Conservation (phyloP, 2,888 invertebrate species). For the Ichneumoninae sp. region DNA sequence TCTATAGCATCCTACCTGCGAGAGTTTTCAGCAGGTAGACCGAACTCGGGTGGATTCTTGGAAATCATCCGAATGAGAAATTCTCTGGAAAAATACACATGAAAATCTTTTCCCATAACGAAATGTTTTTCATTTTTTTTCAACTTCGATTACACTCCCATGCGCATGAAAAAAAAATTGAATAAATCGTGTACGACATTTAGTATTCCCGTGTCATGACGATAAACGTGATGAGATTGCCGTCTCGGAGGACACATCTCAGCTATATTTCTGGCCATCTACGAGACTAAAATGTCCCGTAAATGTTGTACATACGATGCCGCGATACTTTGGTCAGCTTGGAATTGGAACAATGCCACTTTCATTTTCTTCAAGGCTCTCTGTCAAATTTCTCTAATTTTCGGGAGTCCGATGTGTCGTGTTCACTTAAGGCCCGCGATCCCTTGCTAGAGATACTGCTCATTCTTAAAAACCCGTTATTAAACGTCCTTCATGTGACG, state of each 20-base stretch:
- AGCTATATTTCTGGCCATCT: slow-evolving; percentile 5
- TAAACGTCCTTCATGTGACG: slow-evolving; percentile 33
- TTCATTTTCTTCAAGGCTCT: slow-evolving; percentile 48
- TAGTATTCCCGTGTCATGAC: not conserved
- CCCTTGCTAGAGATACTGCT: not conserved
- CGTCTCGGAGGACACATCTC: slow-evolving; percentile 8
- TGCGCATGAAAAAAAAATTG: not conserved
- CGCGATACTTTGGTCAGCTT: not conserved
- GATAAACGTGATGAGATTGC: slow-evolving; percentile 1
- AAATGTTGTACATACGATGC: not conserved
- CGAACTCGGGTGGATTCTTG: slow-evolving; percentile 42
- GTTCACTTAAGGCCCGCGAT: slow-evolving; percentile 3
- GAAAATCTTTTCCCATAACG: slow-evolving; percentile 4
- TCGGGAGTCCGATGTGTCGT: not conserved
- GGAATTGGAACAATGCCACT: slow-evolving; percentile 54
- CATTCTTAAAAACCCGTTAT: slow-evolving; percentile 16
- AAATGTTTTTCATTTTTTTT: not conserved
- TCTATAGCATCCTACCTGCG: slow-evolving; percentile 32
- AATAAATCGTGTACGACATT: not conserved
- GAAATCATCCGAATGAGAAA: slow-evolving; percentile 19
- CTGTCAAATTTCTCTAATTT: slow-evolving; percentile 46
- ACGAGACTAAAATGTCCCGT: slow-evolving; percentile 22
- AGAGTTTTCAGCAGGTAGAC: slow-evolving; percentile 21
- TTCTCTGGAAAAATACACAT: slow-evolving; percentile 22
- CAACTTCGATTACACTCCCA: not conserved